Evolutionary conservation across 2,797 vertebrate genomes (phyloP).

Genomic region (Hephaestus fuliginosus): DNA sequence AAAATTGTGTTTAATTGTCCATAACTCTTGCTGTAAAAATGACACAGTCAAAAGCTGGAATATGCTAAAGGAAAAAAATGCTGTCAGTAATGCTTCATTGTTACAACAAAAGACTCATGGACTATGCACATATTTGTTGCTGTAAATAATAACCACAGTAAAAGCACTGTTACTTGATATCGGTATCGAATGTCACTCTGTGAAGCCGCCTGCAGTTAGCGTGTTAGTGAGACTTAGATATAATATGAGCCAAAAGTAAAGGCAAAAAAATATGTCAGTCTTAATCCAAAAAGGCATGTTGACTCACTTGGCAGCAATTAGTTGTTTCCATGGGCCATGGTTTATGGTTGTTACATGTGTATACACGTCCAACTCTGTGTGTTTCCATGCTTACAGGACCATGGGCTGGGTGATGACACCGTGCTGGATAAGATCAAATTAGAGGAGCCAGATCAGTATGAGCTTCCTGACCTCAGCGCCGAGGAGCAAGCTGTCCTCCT

Average conservation of each 20-base stretch:
- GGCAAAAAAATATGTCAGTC: neutral
- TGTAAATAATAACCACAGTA: too few relatives aligned
- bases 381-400: conserved; percentile 84
- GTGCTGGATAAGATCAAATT: conserved; percentile 91
- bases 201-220: too few relatives aligned
- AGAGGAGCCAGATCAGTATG: conserved; percentile 87
- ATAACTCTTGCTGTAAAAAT: too few relatives aligned
- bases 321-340: neutral
- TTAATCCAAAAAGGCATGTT: neutral
- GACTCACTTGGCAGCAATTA: neutral
- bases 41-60: too few relatives aligned
- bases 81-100: neutral
- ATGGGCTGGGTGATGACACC: conserved; percentile 92
- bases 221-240: too few relatives aligned
- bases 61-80: too few relatives aligned
- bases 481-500: conserved; percentile 96
- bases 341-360: neutral
- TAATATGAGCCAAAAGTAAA: too few relatives aligned
- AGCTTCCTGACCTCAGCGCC: conserved; percentile 90
- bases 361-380: conserved; percentile 30
- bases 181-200: too few relatives aligned
- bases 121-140: neutral
- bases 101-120: neutral
- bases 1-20: too few relatives aligned
- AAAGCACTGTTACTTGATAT: too few relatives aligned